Percentiles rank a stretch among this genome's conserved stretches.
phyloP scores from a whole-genome alignment of 2,888 invertebrate genomes.

The Tetragnatha montana region DNA sequence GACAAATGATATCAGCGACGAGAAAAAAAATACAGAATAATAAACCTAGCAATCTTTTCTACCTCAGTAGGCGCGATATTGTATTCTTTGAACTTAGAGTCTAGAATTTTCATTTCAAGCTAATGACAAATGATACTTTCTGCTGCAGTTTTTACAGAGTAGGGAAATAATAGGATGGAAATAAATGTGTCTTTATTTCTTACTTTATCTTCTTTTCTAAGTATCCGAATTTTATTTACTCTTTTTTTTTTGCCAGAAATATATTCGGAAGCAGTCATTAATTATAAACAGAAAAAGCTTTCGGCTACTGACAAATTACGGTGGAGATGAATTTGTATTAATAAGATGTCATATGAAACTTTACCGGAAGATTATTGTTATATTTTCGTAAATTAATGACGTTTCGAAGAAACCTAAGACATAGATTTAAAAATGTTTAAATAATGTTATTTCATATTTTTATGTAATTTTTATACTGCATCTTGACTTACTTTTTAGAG shows the following conservation, averaged over 20 bases:
- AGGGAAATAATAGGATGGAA: constrained; percentile 33
- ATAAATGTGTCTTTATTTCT: constrained; percentile 20
- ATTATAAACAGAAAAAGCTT: background rate
- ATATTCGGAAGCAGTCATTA: background rate
- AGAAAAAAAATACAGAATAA: constrained; percentile 46
- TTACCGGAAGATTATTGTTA: background rate
- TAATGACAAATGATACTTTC: constrained; percentile 59
- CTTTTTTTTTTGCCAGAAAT: background rate
- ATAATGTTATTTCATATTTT: too few relatives aligned
- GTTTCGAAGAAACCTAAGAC: background rate
- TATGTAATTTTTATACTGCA: too few relatives aligned
- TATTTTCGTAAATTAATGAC: background rate
- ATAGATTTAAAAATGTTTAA: too few relatives aligned
- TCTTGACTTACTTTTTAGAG: too few relatives aligned
- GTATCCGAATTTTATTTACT: constrained; percentile 12
- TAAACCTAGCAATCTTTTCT: constrained; percentile 62
- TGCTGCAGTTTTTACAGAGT: constrained; percentile 20
- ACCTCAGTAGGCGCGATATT: constrained; percentile 55
- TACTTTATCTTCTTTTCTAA: constrained; percentile 17
- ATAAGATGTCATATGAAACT: background rate
- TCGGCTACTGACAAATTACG: background rate
- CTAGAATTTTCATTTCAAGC: constrained; percentile 44
- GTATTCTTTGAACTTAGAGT: constrained; percentile 20
- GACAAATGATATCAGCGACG: constrained; percentile 57
- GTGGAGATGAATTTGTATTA: background rate